Conservation (phyloP, 2,888 invertebrate genomes). For the Scaptomyza parva region DNA sequence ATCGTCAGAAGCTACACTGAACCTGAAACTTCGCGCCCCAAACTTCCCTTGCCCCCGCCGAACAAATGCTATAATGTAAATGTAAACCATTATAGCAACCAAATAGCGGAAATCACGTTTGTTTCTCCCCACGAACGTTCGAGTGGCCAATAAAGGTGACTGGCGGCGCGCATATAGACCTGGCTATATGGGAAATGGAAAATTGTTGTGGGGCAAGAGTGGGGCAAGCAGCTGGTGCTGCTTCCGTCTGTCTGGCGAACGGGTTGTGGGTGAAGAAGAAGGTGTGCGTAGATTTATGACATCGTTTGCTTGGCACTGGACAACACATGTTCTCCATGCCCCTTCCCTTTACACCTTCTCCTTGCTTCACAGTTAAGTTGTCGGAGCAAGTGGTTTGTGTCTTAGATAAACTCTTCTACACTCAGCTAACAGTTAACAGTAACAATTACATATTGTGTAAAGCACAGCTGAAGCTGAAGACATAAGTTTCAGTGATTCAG, state of each 20-base stretch:
- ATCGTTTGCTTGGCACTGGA: slow-evolving; percentile 48
- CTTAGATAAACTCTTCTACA: too few relatives aligned
- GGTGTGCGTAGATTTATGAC: slow-evolving; percentile 74
- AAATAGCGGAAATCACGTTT: slow-evolving; percentile 77
- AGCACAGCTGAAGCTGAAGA: slow-evolving; percentile 9
- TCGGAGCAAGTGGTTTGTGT: too few relatives aligned
- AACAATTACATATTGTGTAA: slow-evolving; percentile 3
- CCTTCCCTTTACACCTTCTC: slow-evolving; percentile 24
- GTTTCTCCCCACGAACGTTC: slow-evolving; percentile 34
- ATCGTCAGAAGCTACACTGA: slow-evolving; percentile 44
- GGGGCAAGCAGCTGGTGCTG: slow-evolving; percentile 21
- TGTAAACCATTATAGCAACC: slow-evolving; percentile 63
- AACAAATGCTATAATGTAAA: slow-evolving; percentile 31
- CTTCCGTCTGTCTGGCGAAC: slow-evolving; percentile 57
- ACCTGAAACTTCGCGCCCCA: background rate
- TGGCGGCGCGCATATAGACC: slow-evolving; percentile 19
- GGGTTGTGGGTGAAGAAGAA: slow-evolving; percentile 42
- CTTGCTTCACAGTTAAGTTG: background rate
- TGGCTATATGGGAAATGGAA: background rate
- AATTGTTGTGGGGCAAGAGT: background rate
- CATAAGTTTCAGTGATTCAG: slow-evolving; percentile 46
- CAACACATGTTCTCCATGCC: slow-evolving; percentile 67
- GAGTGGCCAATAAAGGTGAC: slow-evolving; percentile 56
- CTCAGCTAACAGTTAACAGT: slow-evolving; percentile 16
- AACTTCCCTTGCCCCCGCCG: background rate